These are phyloP conservation scores for Aphelocoma californica DNA, from an alignment of 2,797 vertebrate genomes.

Conservation along the genomic window DNA sequence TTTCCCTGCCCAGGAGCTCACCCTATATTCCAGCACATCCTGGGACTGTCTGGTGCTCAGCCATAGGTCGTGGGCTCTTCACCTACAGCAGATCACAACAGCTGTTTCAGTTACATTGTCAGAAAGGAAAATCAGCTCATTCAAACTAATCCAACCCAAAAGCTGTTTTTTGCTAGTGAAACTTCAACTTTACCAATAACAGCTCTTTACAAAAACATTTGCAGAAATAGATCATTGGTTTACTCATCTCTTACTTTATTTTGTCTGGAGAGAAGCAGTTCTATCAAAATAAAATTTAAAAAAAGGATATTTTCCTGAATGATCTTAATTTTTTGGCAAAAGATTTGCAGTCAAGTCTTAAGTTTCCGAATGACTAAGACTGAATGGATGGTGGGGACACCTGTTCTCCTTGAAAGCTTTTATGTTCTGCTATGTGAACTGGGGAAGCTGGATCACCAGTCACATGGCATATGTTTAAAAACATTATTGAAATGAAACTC, in stretches of 20 bases:
- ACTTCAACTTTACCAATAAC: background rate
- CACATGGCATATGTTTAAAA: background rate
- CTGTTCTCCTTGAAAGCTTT: background rate
- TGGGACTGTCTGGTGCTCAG: background rate
- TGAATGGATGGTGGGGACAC: background rate
- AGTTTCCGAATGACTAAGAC: background rate
- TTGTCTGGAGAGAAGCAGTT: background rate
- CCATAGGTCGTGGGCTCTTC: background rate
- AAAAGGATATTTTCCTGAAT: background rate
- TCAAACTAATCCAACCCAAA: background rate
- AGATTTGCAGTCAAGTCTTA: background rate
- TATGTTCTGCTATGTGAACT: background rate
- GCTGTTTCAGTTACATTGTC: background rate
- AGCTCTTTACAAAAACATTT: background rate
- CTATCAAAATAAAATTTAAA: background rate
- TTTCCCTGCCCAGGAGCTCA: background rate
- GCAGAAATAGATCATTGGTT: background rate
- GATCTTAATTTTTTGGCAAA: background rate
- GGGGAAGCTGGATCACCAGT: background rate
- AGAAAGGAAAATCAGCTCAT: background rate
- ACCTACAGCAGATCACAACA: background rate
- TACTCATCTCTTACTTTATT: background rate
- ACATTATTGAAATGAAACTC: background rate
- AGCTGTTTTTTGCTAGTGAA: background rate
- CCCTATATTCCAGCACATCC: background rate